Base-by-base conservation (phyloP, 2,888 invertebrate genomes). In the Palloptera scutellata region DNA sequence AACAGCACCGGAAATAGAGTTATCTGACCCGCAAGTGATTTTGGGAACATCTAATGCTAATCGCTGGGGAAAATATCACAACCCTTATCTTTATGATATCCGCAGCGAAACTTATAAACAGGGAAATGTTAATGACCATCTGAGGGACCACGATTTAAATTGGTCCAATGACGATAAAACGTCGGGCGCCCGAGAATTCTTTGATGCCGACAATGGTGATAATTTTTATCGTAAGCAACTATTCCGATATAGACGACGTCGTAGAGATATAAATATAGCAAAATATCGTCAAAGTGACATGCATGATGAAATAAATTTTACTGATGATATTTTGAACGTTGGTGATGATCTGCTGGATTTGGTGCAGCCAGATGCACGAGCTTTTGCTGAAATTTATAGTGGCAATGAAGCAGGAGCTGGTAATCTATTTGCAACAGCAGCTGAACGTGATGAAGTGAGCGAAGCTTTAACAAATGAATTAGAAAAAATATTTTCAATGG, bases 401-500 rank as follows among this genome's bases (percentile, higher is more conserved):
- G 67, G 60, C 41, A 64, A 68, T 3, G 72, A 74, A 53, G 61
- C 57, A 11, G 65, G 64, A 17, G 63, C 45, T 3, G 42, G 51
- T 64, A 58, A 63, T 42, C 30, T 60, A 52, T 19, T 62, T 19
- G n/a, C 41, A 59, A 70, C 65, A 57, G 72, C 67, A 15, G 73
- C 73, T 15, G 78, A 77, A 52, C 75, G 87, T 1, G 88, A 88
- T 13, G 88, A 89, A 62, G 86, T 87, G 48, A 83, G 89, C 66
- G 89, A 89, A 63, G 90, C 91, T 73, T 87, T 93, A 72, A 90
- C 92, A 0, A 88, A 89, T 60, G 94, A 94, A 85, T 91, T 94
- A 90, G 94, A 94, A 79, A 92, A 93, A 74, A 90, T 94, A 55
- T 94, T 94, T 77, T 88, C 94, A 0, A 90, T 91, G 83, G 93